Evolutionary conservation across 1,140 invertebrate species (phyloP).

Genomic region (Nasonia vitripennis): DNA sequence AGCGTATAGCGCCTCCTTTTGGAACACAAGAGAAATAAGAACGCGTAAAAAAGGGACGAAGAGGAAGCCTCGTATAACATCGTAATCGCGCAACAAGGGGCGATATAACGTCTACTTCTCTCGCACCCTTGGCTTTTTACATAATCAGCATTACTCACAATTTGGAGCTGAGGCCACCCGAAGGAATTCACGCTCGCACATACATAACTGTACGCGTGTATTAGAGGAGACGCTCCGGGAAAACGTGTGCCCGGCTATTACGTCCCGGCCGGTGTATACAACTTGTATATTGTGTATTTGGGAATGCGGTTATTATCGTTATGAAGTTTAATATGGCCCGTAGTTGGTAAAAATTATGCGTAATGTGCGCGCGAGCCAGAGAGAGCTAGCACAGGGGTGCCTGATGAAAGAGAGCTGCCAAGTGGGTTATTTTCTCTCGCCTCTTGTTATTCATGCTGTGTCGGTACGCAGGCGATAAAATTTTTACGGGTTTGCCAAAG

Average conservation of each 20-base stretch:
- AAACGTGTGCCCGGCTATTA: slow-evolving; percentile 25
- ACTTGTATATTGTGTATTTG: slow-evolving; percentile 38
- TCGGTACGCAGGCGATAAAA: neutral
- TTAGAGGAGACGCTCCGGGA: slow-evolving; percentile 16
- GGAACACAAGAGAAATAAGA: neutral
- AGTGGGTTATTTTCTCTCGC: slow-evolving; percentile 13
- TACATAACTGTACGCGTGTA: neutral
- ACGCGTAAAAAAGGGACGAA: neutral
- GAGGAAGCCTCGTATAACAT: slow-evolving; percentile 25
- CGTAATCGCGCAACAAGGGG: slow-evolving; percentile 10
- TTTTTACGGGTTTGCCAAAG: neutral
- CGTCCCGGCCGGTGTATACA: slow-evolving; percentile 21
- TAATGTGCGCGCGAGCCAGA: neutral
- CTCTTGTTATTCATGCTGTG: neutral
- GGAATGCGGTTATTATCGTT: slow-evolving; percentile 36
- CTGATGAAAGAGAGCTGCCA: neutral
- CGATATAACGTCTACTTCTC: neutral
- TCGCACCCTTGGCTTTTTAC: neutral
- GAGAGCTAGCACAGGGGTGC: neutral
- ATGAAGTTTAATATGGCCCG: neutral
- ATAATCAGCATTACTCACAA: slow-evolving; percentile 44
- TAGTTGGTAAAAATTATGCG: slow-evolving; percentile 18
- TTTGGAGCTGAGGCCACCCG: slow-evolving; percentile 5
- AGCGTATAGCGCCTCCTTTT: neutral
- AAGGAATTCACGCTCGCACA: neutral